A percentile compares a stretch with the other conserved stretches of the same genome.
Conservation (phyloP, 2,797 vertebrate genomes). For the Eulemur rubriventer region DNA sequence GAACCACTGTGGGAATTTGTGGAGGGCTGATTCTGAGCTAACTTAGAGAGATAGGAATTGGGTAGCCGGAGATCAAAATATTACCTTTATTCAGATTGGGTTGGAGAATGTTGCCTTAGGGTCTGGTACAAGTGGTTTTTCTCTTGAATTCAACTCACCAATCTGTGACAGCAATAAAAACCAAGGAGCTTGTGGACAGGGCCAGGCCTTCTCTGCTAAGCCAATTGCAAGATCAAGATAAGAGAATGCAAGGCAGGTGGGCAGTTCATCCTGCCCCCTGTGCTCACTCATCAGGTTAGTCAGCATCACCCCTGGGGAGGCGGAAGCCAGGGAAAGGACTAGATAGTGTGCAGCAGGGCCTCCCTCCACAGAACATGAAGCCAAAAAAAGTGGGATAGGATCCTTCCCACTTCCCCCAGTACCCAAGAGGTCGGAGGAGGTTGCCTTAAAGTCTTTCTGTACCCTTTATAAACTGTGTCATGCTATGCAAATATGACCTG, state of each 20-base stretch:
- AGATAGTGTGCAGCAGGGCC: accelerated
- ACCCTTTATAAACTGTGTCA: neutral
- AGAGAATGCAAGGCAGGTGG: neutral
- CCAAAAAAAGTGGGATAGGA: neutral
- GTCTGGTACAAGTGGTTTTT: neutral
- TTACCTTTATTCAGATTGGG: neutral
- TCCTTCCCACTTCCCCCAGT: accelerated
- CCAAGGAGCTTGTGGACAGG: neutral
- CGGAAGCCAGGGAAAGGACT: neutral
- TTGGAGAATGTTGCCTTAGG: neutral
- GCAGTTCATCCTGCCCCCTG: neutral
- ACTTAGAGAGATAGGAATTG: neutral
- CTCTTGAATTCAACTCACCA: neutral
- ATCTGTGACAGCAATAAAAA: neutral
- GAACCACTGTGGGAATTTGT: neutral
- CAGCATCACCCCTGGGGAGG: accelerated
- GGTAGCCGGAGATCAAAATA: neutral
- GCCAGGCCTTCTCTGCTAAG: neutral
- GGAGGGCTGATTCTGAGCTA: neutral
- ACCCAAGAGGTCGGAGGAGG: neutral
- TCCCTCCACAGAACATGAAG: neutral
- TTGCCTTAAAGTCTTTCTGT: neutral
- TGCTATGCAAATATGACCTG: neutral
- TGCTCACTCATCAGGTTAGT: neutral
- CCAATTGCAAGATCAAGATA: neutral